Percentiles rank a stretch among this genome's conserved stretches.
These are phyloP conservation scores for Aphaenogaster ashmeadi DNA, from an alignment of 1,140 invertebrate species.

Conservation along the genomic window DNA sequence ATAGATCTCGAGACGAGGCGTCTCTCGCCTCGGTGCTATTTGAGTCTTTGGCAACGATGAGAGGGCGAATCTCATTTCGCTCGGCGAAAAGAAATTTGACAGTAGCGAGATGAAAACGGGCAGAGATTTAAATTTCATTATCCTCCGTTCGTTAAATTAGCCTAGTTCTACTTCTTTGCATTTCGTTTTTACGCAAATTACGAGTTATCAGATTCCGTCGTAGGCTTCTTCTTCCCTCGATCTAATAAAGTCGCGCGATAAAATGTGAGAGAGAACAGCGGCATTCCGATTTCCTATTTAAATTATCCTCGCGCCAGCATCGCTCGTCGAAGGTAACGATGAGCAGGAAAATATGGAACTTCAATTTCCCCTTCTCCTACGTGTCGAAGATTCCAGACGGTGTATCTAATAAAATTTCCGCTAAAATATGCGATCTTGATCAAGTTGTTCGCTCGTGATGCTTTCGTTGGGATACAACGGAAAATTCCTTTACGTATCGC, in stretches of 20 bases:
- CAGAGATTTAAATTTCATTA: slow-evolving; percentile 58
- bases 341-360: slow-evolving; percentile 42
- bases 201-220: slow-evolving; percentile 25
- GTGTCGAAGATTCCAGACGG: slow-evolving; percentile 30
- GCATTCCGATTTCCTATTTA: slow-evolving; percentile 43
- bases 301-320: slow-evolving; percentile 31
- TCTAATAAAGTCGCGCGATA: slow-evolving; percentile 34
- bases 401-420: slow-evolving; percentile 53
- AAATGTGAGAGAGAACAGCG: slow-evolving; percentile 36
- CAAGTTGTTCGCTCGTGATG: not conserved
- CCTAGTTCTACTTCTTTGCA: slow-evolving; percentile 17
- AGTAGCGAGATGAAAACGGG: slow-evolving; percentile 34
- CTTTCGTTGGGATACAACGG: slow-evolving; percentile 17
- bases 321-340: slow-evolving; percentile 18
- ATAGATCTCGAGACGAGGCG: not conserved
- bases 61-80: slow-evolving; percentile 62
- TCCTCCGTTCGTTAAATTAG: slow-evolving; percentile 34
- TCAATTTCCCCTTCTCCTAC: slow-evolving; percentile 7
- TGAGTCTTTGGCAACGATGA: slow-evolving; percentile 79
- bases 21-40: slow-evolving; percentile 7
- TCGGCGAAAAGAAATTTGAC: slow-evolving; percentile 38
- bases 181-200: slow-evolving; percentile 40
- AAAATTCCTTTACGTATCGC: slow-evolving; percentile 20
- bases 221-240: not conserved
- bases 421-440: slow-evolving; percentile 49